These are phyloP conservation scores for Hemibagrus wyckioides DNA, from an alignment of 2,113 vertebrate species.

Conservation along the genomic window DNA sequence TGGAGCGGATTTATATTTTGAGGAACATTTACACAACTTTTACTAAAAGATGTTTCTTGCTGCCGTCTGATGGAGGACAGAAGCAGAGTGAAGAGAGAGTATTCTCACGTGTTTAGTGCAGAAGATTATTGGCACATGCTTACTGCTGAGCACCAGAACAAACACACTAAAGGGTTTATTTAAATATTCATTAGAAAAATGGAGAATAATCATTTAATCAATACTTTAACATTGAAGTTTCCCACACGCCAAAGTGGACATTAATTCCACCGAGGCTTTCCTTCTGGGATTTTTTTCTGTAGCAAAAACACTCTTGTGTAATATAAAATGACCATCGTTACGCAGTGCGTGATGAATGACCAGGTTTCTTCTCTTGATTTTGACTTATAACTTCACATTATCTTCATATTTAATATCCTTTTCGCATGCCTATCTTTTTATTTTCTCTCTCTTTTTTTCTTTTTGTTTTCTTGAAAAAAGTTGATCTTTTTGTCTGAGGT, in stretches of 20 bases:
- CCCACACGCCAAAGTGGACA: not conserved
- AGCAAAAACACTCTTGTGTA: constrained; percentile 75
- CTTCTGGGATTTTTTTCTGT: not conserved
- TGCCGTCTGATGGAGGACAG: not conserved
- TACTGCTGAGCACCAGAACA: not conserved
- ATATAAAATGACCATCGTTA: constrained; percentile 94
- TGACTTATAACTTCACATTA: constrained; percentile 15
- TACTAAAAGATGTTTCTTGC: not conserved
- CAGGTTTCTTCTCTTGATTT: constrained; percentile 79
- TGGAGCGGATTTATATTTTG: not conserved
- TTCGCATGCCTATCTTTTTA: constrained; percentile 57
- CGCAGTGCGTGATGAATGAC: constrained; percentile 97
- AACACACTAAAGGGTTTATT: not conserved
- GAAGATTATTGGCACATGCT: not conserved
- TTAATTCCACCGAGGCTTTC: not conserved
- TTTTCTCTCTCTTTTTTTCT: not conserved
- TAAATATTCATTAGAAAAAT: not conserved
- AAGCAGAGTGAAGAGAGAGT: not conserved
- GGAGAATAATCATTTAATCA: not conserved
- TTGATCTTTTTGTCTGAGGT: constrained; percentile 58
- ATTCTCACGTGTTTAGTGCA: not conserved
- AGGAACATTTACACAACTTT: not conserved
- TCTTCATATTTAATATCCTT: constrained; percentile 52
- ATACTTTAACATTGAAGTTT: not conserved
- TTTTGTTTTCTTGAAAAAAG: constrained; percentile 46